Evolutionary conservation across 64 coral and sea anemone species (phyloP).

Genomic region (Stichodactyla helianthus): DNA sequence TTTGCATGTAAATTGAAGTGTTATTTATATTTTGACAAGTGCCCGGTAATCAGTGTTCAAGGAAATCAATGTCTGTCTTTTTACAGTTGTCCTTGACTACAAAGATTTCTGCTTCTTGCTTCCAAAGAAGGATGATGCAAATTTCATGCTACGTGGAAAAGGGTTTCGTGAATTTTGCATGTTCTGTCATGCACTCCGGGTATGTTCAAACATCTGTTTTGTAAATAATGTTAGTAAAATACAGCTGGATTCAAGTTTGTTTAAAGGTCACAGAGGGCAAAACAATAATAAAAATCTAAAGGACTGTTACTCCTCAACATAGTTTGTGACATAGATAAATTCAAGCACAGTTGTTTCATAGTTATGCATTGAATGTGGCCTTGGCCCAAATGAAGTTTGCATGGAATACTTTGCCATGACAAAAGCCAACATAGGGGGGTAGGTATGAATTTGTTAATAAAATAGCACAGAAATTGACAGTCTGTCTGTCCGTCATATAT

Average conservation of each 20-base stretch:
- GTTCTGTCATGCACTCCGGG: conserved; percentile 1
- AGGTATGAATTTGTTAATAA: no score
- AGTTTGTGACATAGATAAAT: no score
- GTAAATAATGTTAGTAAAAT: not conserved
- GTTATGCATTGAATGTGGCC: conserved; percentile 9
- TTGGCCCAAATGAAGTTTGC: conserved; percentile 33
- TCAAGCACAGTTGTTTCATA: no score
- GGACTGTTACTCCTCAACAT: no score
- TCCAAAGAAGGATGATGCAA: conserved; percentile 11
- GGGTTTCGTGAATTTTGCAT: conserved; percentile 16
- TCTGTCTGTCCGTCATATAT: no score
- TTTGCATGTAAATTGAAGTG: no score
- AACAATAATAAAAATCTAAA: no score
- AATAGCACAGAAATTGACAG: no score
- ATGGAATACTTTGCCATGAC: conserved; percentile 26
- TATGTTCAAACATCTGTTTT: not conserved
- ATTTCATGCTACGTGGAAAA: not conserved
- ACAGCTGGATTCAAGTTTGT: no score
- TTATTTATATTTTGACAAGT: no score
- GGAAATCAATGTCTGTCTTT: not conserved
- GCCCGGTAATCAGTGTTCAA: no score
- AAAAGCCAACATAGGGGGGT: conserved; percentile 44
- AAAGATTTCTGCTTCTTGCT: conserved; percentile 30
- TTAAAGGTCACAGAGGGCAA: no score
- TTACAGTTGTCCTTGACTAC: conserved; percentile 46